A percentile compares a stretch with the other conserved stretches of the same genome.
Conservation (phyloP, 2,113 vertebrate species). For the Nettapus auritus region DNA sequence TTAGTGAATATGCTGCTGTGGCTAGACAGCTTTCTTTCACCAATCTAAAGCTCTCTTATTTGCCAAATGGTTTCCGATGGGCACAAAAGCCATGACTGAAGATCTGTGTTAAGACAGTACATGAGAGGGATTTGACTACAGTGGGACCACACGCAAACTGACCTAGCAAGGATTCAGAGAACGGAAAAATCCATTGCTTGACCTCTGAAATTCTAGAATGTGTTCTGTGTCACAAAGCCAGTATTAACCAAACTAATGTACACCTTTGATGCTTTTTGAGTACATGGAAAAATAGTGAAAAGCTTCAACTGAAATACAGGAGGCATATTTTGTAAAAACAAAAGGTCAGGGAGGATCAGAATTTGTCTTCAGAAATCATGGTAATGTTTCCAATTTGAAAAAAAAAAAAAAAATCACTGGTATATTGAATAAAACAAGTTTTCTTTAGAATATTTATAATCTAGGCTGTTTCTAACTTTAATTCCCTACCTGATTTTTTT, state of each 20-base stretch:
- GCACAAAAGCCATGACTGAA: background rate
- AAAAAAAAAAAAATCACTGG: background rate
- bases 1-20: too few species aligned
- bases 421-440: background rate
- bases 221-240: background rate
- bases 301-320: background rate
- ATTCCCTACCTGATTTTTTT: background rate
- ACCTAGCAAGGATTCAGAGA: background rate
- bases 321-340: background rate
- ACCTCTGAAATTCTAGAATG: background rate
- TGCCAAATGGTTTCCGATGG: background rate
- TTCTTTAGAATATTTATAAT: background rate
- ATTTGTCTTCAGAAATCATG: background rate
- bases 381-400: background rate
- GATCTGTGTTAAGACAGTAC: background rate
- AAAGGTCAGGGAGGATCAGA: background rate
- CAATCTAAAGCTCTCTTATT: background rate
- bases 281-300: background rate
- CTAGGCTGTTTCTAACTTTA: background rate
- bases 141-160: background rate
- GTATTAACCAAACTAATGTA: background rate
- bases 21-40: background rate
- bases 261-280: background rate
- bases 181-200: background rate
- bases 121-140: background rate